phyloP scores from a whole-genome alignment of 2,888 invertebrate genomes.

The Acanthopleura granulata region DNA sequence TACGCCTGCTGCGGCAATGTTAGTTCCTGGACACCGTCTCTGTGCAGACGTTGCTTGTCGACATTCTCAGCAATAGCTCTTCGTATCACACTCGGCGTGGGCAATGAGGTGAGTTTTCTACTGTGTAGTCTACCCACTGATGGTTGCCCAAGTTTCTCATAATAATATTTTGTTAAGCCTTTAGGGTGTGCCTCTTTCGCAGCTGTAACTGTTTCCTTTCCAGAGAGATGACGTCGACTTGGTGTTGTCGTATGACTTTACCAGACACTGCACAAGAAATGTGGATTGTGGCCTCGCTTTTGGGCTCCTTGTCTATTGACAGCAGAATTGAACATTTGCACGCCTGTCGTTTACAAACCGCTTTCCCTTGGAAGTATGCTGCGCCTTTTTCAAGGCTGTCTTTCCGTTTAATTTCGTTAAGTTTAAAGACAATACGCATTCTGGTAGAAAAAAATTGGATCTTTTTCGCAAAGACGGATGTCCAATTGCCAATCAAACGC shows the following conservation, averaged over 20 bases:
- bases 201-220: background rate
- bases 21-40: constrained; percentile 14
- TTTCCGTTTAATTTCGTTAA: constrained; percentile 8
- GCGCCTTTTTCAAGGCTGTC: constrained; percentile 6
- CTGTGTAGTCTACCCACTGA: background rate
- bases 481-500: constrained; percentile 7
- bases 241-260: constrained; percentile 5
- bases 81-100: constrained; percentile 15
- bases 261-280: background rate
- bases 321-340: background rate
- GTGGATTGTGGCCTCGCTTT: background rate
- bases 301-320: background rate
- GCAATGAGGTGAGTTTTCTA: constrained; percentile 15
- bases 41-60: constrained; percentile 7
- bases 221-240: background rate
- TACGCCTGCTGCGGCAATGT: constrained; percentile 10
- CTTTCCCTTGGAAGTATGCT: constrained; percentile 9
- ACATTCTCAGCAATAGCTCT: constrained; percentile 16
- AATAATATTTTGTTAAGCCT: constrained; percentile 15
- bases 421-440: constrained; percentile 6
- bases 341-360: background rate
- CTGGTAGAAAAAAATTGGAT: background rate
- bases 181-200: background rate
- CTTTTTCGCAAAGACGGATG: background rate
- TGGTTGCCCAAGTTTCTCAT: constrained; percentile 9